Conservation (phyloP, 2,888 invertebrate species). For the Nomada fucata region DNA sequence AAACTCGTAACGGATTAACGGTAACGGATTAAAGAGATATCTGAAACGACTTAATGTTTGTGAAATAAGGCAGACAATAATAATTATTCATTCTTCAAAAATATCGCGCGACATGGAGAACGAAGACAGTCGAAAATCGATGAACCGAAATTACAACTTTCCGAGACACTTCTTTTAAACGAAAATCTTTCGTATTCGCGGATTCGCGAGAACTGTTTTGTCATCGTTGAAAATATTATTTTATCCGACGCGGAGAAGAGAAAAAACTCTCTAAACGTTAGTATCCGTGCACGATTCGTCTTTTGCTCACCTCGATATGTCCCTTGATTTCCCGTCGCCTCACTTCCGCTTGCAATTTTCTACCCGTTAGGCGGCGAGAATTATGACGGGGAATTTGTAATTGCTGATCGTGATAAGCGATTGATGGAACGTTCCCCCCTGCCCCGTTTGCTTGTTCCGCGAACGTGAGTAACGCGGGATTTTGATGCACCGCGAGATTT, state of each 20-base stretch:
- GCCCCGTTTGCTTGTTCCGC: constrained; percentile 6
- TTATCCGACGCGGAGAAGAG: constrained; percentile 44
- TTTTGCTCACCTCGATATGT: constrained; percentile 28
- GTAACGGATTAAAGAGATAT: no score
- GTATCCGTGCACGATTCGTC: constrained; percentile 52
- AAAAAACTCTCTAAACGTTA: constrained; percentile 57
- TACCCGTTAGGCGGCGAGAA: constrained; percentile 28
- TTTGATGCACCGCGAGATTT: constrained; percentile 40
- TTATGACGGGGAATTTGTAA: constrained; percentile 50
- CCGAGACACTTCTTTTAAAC: no score
- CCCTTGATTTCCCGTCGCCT: constrained; percentile 20
- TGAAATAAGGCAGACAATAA: no score
- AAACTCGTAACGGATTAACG: no score
- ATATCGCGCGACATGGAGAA: no score
- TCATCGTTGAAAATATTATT: constrained; percentile 72
- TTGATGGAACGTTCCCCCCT: constrained; percentile 23
- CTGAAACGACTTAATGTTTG: no score
- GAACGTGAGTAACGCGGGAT: constrained; percentile 32
- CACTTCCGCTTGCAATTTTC: constrained; percentile 49
- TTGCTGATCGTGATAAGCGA: constrained; percentile 47
- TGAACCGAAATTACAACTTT: no score
- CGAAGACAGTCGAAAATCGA: no score
- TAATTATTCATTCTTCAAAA: no score
- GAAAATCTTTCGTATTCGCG: no score
- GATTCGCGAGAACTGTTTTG: constrained; percentile 13